Percentiles rank a stretch among this genome's conserved stretches.
phyloP scores from a whole-genome alignment of 1,140 invertebrate genomes.

The Ooceraea biroi region DNA sequence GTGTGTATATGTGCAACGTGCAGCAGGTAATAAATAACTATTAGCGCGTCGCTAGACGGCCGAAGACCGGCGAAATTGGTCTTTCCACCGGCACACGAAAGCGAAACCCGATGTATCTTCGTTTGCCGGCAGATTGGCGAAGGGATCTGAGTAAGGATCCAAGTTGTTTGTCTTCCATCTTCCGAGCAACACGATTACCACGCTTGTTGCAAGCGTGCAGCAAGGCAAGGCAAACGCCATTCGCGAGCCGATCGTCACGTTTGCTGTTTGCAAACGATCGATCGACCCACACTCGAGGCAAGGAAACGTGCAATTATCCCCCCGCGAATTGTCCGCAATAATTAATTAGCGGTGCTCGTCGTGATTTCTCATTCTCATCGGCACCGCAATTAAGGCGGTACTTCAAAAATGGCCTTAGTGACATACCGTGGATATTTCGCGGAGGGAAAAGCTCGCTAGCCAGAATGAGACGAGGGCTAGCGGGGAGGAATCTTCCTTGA shows the following conservation, averaged over 20 bases:
- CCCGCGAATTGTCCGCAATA: constrained; percentile 23
- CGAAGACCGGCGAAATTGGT: constrained; percentile 74
- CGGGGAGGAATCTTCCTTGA: not conserved
- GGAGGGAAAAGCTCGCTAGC: not conserved
- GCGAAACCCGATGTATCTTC: constrained; percentile 75
- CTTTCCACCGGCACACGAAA: constrained; percentile 70
- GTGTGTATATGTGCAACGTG: not conserved
- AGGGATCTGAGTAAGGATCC: constrained; percentile 61
- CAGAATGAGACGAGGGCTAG: not conserved
- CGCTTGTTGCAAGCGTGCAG: constrained; percentile 51
- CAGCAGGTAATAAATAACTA: constrained; percentile 72
- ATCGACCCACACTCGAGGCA: not conserved
- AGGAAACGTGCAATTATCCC: constrained; percentile 23
- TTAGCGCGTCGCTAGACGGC: constrained; percentile 71
- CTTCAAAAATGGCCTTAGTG: not conserved
- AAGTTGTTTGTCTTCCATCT: constrained; percentile 71
- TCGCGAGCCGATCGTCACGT: constrained; percentile 51
- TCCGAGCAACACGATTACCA: constrained; percentile 60
- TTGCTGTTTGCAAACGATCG: constrained; percentile 6
- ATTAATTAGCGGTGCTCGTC: constrained; percentile 31
- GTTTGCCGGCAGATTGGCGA: constrained; percentile 72
- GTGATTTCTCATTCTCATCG: constrained; percentile 19
- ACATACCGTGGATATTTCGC: not conserved
- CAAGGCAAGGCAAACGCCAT: constrained; percentile 28
- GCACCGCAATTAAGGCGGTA: constrained; percentile 28